phyloP scores from a whole-genome alignment of 2,888 invertebrate genomes.

The Diloba caeruleocephala region DNA sequence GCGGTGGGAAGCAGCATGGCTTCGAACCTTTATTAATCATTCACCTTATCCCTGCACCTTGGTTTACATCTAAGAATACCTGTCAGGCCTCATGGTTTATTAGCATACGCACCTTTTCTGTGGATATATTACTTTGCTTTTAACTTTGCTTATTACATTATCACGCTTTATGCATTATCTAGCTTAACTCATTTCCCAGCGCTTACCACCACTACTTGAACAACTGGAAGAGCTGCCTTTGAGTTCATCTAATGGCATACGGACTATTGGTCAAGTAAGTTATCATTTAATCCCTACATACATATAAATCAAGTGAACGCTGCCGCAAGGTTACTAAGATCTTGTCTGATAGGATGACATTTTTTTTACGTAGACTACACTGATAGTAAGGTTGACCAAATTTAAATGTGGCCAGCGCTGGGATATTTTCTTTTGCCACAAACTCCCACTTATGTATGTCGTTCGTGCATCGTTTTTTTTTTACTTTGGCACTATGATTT shows the following conservation, averaged over 20 bases:
- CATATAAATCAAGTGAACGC: no score
- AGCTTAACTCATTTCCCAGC: slow-evolving; percentile 1
- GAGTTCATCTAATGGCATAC: background rate
- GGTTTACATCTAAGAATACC: slow-evolving; percentile 1
- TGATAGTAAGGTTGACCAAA: no score
- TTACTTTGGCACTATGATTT: no score
- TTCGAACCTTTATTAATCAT: slow-evolving; percentile 27
- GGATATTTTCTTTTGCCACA: no score
- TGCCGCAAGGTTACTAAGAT: background rate
- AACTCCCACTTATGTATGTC: no score
- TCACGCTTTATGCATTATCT: slow-evolving; percentile 5
- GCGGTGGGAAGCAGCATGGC: slow-evolving; percentile 36
- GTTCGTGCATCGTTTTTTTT: no score
- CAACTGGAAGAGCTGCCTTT: background rate
- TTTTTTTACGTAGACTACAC: no score
- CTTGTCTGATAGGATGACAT: background rate
- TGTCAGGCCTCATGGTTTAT: background rate
- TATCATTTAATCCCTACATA: background rate
- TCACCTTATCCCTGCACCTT: slow-evolving; percentile 26
- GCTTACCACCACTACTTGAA: background rate
- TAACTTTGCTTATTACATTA: slow-evolving; percentile 1
- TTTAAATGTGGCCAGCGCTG: no score
- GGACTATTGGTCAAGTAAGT: slow-evolving; percentile 8
- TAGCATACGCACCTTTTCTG: slow-evolving; percentile 1
- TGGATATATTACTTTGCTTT: slow-evolving; percentile 4